Percentiles rank a stretch among this genome's conserved stretches.
Conservation (phyloP, 2,113 vertebrate species). For the Gambusia affinis region DNA sequence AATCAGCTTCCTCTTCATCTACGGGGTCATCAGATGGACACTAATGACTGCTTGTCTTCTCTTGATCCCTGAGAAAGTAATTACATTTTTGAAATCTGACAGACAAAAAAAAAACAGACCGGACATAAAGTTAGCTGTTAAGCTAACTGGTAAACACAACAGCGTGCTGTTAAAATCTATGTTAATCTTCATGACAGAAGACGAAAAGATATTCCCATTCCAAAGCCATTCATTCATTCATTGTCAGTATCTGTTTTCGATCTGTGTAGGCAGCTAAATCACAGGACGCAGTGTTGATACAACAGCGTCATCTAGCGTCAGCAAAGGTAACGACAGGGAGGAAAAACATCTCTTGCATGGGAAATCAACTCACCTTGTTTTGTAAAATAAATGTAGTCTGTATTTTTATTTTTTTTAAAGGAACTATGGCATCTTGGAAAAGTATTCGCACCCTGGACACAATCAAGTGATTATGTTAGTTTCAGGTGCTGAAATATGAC, state of each 20-base stretch:
- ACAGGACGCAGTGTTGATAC: slow-evolving; percentile 50
- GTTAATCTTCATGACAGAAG: background rate
- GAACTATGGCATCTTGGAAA: background rate
- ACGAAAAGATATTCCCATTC: background rate
- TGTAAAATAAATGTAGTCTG: background rate
- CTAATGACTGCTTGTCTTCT: background rate
- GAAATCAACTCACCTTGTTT: background rate
- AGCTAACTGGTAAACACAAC: no score
- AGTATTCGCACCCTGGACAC: background rate
- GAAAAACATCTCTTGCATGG: background rate
- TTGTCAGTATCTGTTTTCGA: background rate
- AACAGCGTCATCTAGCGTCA: slow-evolving; percentile 76
- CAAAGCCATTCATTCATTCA: background rate
- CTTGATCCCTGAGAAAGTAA: background rate
- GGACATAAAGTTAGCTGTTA: background rate
- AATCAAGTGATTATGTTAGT: no score
- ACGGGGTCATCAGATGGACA: background rate
- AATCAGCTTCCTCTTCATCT: background rate
- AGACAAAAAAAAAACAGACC: background rate
- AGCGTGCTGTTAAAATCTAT: no score
- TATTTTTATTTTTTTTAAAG: background rate
- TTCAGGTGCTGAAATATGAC: no score
- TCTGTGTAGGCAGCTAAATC: background rate
- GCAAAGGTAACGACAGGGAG: background rate
- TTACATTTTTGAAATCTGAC: background rate